Evolutionary conservation across 1,140 invertebrate genomes (phyloP), one percentile per base, ranked within the genome.

Genomic region (Magallana angulata): DNA sequence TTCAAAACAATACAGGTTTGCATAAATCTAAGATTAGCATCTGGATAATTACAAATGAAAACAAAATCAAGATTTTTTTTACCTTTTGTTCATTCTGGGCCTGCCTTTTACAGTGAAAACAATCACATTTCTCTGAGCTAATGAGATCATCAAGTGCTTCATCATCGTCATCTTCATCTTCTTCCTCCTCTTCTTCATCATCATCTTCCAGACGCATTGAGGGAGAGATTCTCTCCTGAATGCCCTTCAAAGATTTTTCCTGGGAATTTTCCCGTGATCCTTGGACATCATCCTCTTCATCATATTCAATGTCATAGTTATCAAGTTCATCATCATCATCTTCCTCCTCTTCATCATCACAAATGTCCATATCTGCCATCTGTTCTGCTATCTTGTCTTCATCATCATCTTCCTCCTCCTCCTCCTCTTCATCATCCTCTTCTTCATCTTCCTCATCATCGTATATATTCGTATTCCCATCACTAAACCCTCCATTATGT

Each of bases 41-140:
- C 36, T 48, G 2, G 36, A 48, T 48, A 48, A 48, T 48, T 48
- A 48, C 5, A 48, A 48, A 48, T 4, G 5, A 48, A 48, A 48
- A 48, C 2, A 48, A 48, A 48, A 48, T 48, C 2, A 48, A 48
- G 1, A 48, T 48, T 48, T 4, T 64, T 64, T 87, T 89, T 88
- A 91, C 91, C 87, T 91, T 85, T 76, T 92, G 90, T 87, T 93
- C 91, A 60, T 92, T 84, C 86, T 92, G 90, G 9, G 91, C 89
- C 85, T 92, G 91, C 30, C 90, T 87, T 14, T 91, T 90, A 91
- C 92, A 93, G 82, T 93, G 93, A 84, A 92, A 91, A 89, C 92
- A 93, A 86, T 92, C 92, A 92, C 93, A 93, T 57, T 89, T 90
- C n/a, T 91, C 90, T 4, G 88, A 86, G 58, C 82, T 89, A 18